phyloP scores from a whole-genome alignment of 64 coral and sea anemone genomes.

The Orbicella faveolata region DNA sequence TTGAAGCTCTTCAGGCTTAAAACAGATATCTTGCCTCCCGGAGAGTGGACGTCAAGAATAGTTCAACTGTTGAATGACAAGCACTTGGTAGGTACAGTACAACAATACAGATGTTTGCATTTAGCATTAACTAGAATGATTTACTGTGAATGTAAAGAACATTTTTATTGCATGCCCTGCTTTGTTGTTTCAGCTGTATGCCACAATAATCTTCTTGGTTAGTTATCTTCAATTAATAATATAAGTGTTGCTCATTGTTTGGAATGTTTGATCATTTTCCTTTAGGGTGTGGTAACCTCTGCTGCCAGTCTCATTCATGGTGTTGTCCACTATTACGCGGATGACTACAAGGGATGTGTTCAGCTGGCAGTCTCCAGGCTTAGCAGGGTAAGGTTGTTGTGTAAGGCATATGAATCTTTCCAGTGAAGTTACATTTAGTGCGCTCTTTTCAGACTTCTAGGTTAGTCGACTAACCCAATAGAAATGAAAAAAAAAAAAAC shows the following conservation, averaged over 20 bases:
- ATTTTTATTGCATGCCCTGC: no score
- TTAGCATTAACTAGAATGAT: no score
- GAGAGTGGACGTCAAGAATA: slow-evolving; percentile 98
- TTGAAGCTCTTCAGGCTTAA: slow-evolving; percentile 88
- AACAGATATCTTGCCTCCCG: slow-evolving; percentile 76
- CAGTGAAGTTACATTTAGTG: no score
- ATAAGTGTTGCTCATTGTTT: no score
- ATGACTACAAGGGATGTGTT: slow-evolving; percentile 93
- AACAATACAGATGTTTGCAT: no score
- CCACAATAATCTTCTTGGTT: no score
- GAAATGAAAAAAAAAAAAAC: no score
- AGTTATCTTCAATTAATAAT: no score
- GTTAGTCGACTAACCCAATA: no score
- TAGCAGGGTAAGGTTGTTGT: slow-evolving; percentile 61
- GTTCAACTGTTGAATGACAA: slow-evolving; percentile 99
- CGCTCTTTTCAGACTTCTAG: no score
- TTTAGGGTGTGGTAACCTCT: slow-evolving; percentile 90
- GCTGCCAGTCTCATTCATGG: slow-evolving; percentile 93
- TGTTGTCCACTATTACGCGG: slow-evolving; percentile 75
- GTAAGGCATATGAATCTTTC: background rate
- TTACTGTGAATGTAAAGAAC: no score
- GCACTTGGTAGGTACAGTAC: slow-evolving; percentile 72
- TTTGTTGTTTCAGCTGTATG: no score
- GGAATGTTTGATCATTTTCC: background rate
- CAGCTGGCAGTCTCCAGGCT: slow-evolving; percentile 92